Evolutionary conservation across 2,113 vertebrate genomes (phyloP).

Genomic region (Brachirus orientalis): DNA sequence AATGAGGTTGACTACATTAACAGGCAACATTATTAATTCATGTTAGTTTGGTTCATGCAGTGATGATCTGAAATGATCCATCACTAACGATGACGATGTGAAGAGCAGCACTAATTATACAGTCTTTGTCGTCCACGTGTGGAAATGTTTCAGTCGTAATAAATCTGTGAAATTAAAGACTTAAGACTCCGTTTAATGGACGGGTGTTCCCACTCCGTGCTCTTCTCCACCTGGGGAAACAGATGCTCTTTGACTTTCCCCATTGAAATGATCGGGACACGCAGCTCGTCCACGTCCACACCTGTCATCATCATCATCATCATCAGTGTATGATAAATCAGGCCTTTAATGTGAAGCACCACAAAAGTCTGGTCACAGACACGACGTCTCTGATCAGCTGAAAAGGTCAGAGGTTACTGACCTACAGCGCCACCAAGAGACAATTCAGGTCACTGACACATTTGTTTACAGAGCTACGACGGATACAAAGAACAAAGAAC

Average conservation of each 20-base stretch:
- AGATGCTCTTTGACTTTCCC: neutral
- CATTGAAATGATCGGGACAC: too few species aligned
- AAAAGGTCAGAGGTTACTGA: too few species aligned
- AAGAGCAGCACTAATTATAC: conserved; percentile 38
- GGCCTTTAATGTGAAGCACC: too few species aligned
- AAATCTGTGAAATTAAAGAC: neutral
- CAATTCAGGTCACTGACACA: too few species aligned
- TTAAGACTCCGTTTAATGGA: neutral
- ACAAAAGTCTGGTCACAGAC: too few species aligned
- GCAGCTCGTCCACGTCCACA: conserved; percentile 1
- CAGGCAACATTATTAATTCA: too few species aligned
- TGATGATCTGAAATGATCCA: conserved; percentile 60
- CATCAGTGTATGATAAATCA: too few species aligned
- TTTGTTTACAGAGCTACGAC: too few species aligned
- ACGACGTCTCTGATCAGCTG: too few species aligned
- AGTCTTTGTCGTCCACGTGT: neutral
- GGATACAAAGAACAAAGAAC: too few species aligned
- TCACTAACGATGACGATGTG: conserved; percentile 51
- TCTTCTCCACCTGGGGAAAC: neutral
- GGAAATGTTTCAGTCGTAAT: neutral
- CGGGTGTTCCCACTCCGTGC: neutral
- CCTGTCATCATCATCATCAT: too few species aligned
- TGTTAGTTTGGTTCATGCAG: conserved; percentile 6
- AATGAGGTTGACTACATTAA: conserved; percentile 41
- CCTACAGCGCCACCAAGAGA: too few species aligned